Evolutionary conservation across 1,140 invertebrate genomes (phyloP).

Genomic region (Sarcophaga bullata): DNA sequence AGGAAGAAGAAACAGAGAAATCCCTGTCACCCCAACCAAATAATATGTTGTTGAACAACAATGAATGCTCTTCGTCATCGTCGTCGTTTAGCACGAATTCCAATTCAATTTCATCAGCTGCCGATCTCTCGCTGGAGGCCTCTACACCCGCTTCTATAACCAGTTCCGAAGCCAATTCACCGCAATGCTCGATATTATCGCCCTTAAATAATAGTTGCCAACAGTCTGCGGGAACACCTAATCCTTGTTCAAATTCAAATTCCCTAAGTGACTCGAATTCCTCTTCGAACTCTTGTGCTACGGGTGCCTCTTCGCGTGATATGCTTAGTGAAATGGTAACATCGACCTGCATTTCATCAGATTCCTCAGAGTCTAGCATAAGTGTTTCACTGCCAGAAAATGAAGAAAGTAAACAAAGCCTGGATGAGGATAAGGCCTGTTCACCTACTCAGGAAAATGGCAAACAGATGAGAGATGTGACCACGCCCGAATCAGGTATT

Average conservation of each 20-base stretch:
- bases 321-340: constrained; percentile 62
- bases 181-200: constrained; percentile 25
- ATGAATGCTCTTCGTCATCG: constrained; percentile 45
- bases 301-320: constrained; percentile 51
- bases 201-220: constrained; percentile 21
- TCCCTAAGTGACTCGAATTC: constrained; percentile 43
- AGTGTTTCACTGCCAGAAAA: constrained; percentile 17
- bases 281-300: constrained; percentile 44
- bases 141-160: constrained; percentile 56
- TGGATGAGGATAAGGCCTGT: constrained; percentile 54
- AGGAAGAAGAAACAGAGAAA: neutral
- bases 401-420: constrained; percentile 37
- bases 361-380: constrained; percentile 40
- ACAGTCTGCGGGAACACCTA: constrained; percentile 20
- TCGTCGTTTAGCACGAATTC: constrained; percentile 59
- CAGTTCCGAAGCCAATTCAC: constrained; percentile 47
- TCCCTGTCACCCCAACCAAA: constrained; percentile 44
- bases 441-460: constrained; percentile 44
- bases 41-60: constrained; percentile 44
- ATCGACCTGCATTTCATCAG: constrained; percentile 58
- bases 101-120: constrained; percentile 59
- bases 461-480: constrained; percentile 48
- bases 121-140: constrained; percentile 60
- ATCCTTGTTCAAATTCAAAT: constrained; percentile 27
- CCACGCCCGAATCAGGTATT: constrained; percentile 59